Conservation (phyloP, 2,113 vertebrate genomes). For the Lethenteron camtschaticum region DNA sequence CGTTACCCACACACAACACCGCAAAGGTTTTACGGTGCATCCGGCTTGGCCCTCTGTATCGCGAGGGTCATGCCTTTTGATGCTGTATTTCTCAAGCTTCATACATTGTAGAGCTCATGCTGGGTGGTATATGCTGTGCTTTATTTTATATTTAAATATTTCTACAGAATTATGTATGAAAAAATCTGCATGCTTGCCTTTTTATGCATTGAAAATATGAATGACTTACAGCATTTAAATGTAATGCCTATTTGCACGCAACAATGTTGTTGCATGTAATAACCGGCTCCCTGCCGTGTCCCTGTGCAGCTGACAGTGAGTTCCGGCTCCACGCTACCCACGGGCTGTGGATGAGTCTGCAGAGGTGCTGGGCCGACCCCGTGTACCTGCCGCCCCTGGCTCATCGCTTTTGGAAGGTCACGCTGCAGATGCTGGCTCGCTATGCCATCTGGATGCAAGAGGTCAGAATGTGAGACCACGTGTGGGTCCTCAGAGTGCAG, state of each 20-base stretch:
- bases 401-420: slow-evolving; percentile 77
- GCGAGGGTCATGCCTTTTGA: too few species aligned
- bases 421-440: slow-evolving; percentile 54
- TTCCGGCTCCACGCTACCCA: slow-evolving; percentile 57
- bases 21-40: neutral
- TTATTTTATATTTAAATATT: too few species aligned
- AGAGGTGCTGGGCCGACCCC: slow-evolving; percentile 58
- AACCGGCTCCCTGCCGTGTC: neutral
- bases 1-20: neutral
- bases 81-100: too few species aligned
- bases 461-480: slow-evolving; percentile 23
- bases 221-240: too few species aligned
- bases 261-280: too few species aligned
- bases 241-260: too few species aligned
- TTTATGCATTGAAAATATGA: too few species aligned
- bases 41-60: neutral
- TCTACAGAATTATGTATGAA: too few species aligned
- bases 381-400: slow-evolving; percentile 48
- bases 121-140: too few species aligned
- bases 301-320: slow-evolving; percentile 29
- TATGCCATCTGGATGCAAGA: slow-evolving; percentile 53
- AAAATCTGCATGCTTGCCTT: too few species aligned
- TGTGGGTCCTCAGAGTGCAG: too few species aligned
- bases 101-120: too few species aligned
- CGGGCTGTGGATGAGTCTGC: slow-evolving; percentile 42